Evolutionary conservation across 2,797 vertebrate species (phyloP), one percentile per base, ranked within the genome.

Genomic region (Poecilia velifera): DNA sequence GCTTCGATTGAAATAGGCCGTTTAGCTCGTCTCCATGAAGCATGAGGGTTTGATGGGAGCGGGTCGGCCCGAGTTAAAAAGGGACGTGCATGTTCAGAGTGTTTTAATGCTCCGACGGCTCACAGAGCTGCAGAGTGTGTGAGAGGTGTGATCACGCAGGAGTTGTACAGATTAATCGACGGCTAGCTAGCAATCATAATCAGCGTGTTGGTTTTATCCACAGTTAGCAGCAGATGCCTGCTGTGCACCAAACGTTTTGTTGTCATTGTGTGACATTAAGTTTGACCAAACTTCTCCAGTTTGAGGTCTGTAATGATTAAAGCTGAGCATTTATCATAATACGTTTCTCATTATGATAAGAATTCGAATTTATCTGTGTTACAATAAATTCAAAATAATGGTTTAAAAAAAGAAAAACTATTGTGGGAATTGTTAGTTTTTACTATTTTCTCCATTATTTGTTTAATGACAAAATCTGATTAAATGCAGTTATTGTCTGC

Each of bases 121-220:
- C 57, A 34, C 28, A 62, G 28, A 31, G 12, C 57, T 39, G 20
- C 14, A 34, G 20, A 68, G 34, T 39, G 18, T 22, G 14, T 22
- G 36, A 22, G 64, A 36, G 12, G 25, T 1, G 2, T 45, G 12
- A 75, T 82, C 82, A 77, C 85, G 81, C 78, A 73, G 75, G 62
- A 76, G 45, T 28, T 28, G 25, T 45, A n/a, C 22, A 71, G 41
- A 14, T 28, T 45, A 45, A 45, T 41, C 25, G 45, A 45, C 41
- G 14, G 39, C 39, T 45, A 45, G 39, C 18, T 5, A 25, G 20
- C 9, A 4, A 45, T 16, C 43, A 45, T 71, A 71, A 28, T 41
- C n/a, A 47, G 28, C 47, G 34, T 73, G 28, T 34, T 43, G 22
- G 22, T 45, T 43, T 45, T 70, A 70, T 25, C 66, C 34, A 68